A percentile compares a stretch with the other conserved stretches of the same genome.
phyloP scores from a whole-genome alignment of 2,888 invertebrate species.

The Limenitis camilla region DNA sequence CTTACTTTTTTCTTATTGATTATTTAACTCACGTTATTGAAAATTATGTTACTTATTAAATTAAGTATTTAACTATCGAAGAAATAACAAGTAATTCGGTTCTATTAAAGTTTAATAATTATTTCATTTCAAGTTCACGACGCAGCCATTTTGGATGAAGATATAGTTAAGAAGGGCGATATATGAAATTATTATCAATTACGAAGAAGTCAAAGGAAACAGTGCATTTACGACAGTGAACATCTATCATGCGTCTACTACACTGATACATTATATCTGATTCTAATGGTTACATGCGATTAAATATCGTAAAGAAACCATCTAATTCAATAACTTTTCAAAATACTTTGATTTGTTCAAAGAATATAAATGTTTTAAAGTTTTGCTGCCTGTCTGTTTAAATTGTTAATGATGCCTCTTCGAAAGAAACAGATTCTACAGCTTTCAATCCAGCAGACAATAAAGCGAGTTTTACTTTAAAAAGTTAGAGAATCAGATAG shows the following conservation, averaged over 20 bases:
- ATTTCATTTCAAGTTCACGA: conserved; percentile 3
- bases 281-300: conserved; percentile 31
- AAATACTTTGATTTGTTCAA: neutral
- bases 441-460: neutral
- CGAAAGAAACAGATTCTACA: too few relatives aligned
- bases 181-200: conserved; percentile 19
- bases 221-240: conserved; percentile 46
- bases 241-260: conserved; percentile 55
- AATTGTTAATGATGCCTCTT: too few relatives aligned
- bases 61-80: conserved; percentile 6
- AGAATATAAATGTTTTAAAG: too few relatives aligned
- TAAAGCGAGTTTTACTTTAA: neutral
- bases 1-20: too few relatives aligned
- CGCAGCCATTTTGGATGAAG: conserved; percentile 20
- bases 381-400: too few relatives aligned
- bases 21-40: too few relatives aligned
- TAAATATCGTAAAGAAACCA: conserved; percentile 17
- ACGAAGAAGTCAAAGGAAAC: conserved; percentile 29
- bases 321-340: conserved; percentile 24
- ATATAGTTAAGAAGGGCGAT: conserved; percentile 20
- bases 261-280: conserved; percentile 49
- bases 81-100: conserved; percentile 13
- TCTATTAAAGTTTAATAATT: conserved; percentile 1
- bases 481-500: conserved; percentile 18
- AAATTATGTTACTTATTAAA: too few relatives aligned